phyloP scores from a whole-genome alignment of 2,113 vertebrate species.

The Chaetops frenatus region DNA sequence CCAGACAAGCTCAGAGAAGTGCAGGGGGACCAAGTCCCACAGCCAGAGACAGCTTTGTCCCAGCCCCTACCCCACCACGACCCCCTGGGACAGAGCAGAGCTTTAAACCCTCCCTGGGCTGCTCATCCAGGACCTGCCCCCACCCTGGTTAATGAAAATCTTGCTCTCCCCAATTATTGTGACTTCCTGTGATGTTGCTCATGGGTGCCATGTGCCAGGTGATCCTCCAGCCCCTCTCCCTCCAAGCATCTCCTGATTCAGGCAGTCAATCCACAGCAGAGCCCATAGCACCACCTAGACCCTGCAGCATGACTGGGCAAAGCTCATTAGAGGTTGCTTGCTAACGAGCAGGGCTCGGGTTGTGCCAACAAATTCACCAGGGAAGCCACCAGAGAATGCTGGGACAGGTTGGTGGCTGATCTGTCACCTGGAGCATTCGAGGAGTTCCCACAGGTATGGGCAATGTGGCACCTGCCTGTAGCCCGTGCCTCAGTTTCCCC shows the following conservation, averaged over 20 bases:
- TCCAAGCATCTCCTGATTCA: background rate
- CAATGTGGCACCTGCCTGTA: background rate
- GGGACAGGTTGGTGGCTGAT: background rate
- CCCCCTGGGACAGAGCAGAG: background rate
- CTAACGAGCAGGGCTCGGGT: background rate
- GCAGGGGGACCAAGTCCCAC: background rate
- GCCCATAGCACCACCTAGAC: fast-evolving
- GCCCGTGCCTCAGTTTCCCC: background rate
- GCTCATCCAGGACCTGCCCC: background rate
- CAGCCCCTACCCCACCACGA: background rate
- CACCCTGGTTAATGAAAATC: fast-evolving
- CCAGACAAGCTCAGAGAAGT: background rate
- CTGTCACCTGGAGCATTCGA: background rate
- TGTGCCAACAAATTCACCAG: background rate
- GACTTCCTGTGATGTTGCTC: fast-evolving
- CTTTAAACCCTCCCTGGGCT: fast-evolving
- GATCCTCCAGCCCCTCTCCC: background rate
- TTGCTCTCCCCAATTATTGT: background rate
- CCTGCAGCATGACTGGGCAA: fast-evolving
- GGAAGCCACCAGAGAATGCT: background rate
- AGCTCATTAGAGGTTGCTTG: background rate
- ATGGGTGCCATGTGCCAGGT: fast-evolving
- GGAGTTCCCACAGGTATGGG: background rate
- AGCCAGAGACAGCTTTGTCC: background rate
- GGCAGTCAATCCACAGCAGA: background rate